Base-by-base conservation (phyloP, 2,113 vertebrate species). In the Ammodytes dubius region DNA sequence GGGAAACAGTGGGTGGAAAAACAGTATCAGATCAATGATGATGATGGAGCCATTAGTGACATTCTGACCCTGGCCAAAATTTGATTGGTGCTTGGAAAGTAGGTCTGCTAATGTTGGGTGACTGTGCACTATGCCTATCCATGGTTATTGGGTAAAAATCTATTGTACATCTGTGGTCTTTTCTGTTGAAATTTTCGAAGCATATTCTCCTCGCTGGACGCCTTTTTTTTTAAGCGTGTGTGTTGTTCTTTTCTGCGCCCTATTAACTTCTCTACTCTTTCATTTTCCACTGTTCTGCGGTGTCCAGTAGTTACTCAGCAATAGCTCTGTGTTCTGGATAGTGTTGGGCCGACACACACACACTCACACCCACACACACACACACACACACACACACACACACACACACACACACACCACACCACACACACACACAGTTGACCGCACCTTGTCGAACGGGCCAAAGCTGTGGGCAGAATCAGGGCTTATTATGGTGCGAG, bases 1-100 rank as follows among this genome's bases (percentile, higher is more conserved):
- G 35, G 77, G 73, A 83, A 85, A 50, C 17, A 46, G 80, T 52
- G 85, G 78, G 63, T 71, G 58, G 73, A 85, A 77, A 59, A 15
- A 63, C 27, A 74, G 61, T 52, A 92, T 91, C 89, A 79, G 57
- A 92, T 91, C 89, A 79, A 91, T 92, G 86, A 67, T 66, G 72
- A 74, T 65, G 80, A 85, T 84, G 86, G 81, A 86, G 65, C 80
- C 76, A 87, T 91, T 89, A 89, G 88, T 61, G 80, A 77, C 70
- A 56, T 67, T 1, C 56, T 43, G 71, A 83, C 88, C 73, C 76
- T 17, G 74, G 5, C 12, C 27, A 39, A 69, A 69, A 63, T 74
- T 53, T 45, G 65, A 64, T n/a, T 39, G 73, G 13, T 50, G 66
- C 86, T 88, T 77, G 56, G 37, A 82, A 70, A 79, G 77, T 50